These are phyloP conservation scores for Phengaris alcon DNA, from an alignment of 2,888 invertebrate species.

Conservation along the genomic window DNA sequence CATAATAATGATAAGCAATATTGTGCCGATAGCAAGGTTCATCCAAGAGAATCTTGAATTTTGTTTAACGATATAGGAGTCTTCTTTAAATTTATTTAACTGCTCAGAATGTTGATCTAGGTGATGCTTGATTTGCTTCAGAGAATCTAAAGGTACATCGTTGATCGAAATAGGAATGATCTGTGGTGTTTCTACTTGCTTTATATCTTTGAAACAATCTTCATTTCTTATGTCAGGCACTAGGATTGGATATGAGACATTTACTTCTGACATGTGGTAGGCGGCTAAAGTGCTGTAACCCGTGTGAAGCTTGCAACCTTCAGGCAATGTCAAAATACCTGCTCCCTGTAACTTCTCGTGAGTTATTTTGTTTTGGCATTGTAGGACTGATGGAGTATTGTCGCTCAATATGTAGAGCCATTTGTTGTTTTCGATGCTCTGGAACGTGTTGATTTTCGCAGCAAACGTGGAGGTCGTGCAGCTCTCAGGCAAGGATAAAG, in stretches of 20 bases:
- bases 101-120: conserved; percentile 33
- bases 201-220: conserved; percentile 35
- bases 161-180: conserved; percentile 37
- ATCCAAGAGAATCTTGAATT: background rate
- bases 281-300: conserved; percentile 39
- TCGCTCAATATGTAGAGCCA: conserved; percentile 39
- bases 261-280: conserved; percentile 33
- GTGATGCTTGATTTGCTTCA: conserved; percentile 35
- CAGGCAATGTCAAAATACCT: conserved; percentile 35
- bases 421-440: conserved; percentile 34
- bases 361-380: conserved; percentile 35
- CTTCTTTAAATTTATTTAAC: conserved; percentile 31
- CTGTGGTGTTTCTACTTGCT: background rate
- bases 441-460: conserved; percentile 40
- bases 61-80: conserved; percentile 27
- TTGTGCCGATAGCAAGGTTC: background rate
- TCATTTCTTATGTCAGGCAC: conserved; percentile 37
- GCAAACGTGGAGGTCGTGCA: conserved; percentile 37
- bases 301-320: conserved; percentile 39
- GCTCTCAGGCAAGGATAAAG: conserved; percentile 31
- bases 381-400: conserved; percentile 34
- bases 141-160: conserved; percentile 36
- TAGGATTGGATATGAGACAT: conserved; percentile 35
- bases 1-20: background rate
- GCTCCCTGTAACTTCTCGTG: conserved; percentile 36